phyloP scores from a whole-genome alignment of 2,797 vertebrate genomes.

The Psittacula echo region DNA sequence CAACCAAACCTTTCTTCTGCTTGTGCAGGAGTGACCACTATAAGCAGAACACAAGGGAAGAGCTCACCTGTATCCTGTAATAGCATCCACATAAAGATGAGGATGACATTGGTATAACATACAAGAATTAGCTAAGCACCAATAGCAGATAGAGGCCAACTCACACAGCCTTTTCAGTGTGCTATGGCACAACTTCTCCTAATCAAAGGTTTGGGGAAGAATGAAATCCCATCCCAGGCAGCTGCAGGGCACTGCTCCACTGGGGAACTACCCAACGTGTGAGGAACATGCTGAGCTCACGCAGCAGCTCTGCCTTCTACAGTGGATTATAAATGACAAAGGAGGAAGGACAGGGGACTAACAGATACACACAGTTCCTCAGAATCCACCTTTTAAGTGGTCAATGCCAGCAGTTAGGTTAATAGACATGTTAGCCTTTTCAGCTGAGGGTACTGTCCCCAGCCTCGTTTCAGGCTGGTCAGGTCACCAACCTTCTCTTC shows the following conservation, averaged over 20 bases:
- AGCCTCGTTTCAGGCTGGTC: background rate
- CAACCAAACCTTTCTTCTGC: background rate
- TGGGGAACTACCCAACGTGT: background rate
- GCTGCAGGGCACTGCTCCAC: fast-evolving
- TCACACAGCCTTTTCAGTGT: background rate
- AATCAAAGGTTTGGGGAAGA: background rate
- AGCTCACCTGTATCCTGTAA: background rate
- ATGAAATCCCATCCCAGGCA: background rate
- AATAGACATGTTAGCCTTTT: background rate
- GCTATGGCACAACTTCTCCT: background rate
- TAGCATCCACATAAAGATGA: fast-evolving
- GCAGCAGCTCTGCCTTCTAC: background rate
- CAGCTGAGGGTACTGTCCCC: background rate
- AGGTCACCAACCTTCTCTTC: background rate
- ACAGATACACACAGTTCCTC: background rate
- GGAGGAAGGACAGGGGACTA: background rate
- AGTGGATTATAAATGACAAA: background rate
- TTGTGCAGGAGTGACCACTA: background rate
- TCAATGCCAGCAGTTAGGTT: fast-evolving
- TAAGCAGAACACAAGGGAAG: background rate
- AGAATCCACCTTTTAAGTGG: background rate
- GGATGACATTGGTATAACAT: fast-evolving
- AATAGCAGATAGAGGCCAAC: fast-evolving
- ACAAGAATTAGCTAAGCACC: background rate
- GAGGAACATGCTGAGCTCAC: fast-evolving